phyloP scores from a whole-genome alignment of 2,113 vertebrate species.

The Phycodurus eques region DNA sequence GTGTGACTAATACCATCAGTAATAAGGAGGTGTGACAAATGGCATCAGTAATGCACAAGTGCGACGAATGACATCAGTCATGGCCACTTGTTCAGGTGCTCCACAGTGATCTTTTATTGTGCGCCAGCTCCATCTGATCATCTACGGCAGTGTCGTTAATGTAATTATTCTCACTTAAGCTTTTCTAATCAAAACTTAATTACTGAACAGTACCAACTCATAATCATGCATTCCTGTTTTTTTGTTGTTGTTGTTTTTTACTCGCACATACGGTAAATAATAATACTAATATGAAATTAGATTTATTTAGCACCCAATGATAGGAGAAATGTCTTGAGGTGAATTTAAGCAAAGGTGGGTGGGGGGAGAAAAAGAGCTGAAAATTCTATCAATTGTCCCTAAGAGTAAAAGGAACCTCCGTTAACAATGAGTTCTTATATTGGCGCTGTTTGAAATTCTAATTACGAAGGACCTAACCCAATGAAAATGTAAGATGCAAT shows the following conservation, averaged over 20 bases:
- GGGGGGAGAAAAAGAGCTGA: not conserved
- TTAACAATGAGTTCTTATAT: not conserved
- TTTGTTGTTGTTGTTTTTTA: not conserved
- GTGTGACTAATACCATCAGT: constrained; percentile 13
- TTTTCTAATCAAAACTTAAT: not conserved
- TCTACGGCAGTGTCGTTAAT: constrained; percentile 1
- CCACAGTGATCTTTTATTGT: not conserved
- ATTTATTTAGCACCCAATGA: not conserved
- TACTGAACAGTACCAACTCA: not conserved
- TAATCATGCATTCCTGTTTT: not conserved
- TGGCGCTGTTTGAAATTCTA: too few species aligned
- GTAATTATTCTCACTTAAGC: constrained; percentile 18
- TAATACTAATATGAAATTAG: too few species aligned
- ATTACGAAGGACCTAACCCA: too few species aligned
- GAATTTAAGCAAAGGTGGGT: not conserved
- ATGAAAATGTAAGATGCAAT: too few species aligned
- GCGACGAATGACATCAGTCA: constrained; percentile 16
- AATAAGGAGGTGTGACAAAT: constrained; percentile 14
- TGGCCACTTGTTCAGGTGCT: constrained; percentile 14
- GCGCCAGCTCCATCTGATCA: constrained; percentile 2
- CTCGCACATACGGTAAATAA: not conserved
- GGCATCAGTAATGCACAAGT: not conserved
- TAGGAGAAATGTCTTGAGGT: not conserved
- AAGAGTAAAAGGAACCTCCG: not conserved
- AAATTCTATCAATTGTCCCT: not conserved